A percentile compares a stretch with the other conserved stretches of the same genome.
phyloP scores from a whole-genome alignment of 2,113 vertebrate species.

The Petromus typicus region DNA sequence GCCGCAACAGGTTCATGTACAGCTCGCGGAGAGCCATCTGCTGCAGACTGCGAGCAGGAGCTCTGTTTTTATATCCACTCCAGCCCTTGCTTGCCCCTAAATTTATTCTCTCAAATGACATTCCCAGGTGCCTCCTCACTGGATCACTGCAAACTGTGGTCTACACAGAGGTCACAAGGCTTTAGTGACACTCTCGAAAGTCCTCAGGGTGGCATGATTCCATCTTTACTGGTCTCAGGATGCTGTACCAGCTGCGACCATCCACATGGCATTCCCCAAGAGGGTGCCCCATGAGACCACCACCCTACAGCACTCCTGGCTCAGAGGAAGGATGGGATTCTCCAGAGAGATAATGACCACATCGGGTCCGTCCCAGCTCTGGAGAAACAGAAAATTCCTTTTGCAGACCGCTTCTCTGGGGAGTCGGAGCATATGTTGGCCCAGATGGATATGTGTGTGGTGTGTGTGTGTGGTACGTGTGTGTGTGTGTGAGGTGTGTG shows the following conservation, averaged over 20 bases:
- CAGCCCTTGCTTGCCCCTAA: not conserved
- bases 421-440: fast-evolving
- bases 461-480: no score
- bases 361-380: no score
- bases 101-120: not conserved
- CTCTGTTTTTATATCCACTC: not conserved
- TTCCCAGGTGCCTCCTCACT: not conserved
- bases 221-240: not conserved
- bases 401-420: not conserved
- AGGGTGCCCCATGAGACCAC: not conserved
- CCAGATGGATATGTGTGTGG: no score
- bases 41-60: not conserved
- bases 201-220: not conserved
- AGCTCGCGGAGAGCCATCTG: no score
- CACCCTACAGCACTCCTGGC: not conserved
- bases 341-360: not conserved
- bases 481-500: no score
- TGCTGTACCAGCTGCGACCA: no score
- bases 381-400: not conserved
- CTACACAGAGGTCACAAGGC: not conserved
- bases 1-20: not conserved
- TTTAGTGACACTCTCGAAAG: not conserved
- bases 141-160: not conserved
- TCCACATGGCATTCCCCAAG: not conserved
- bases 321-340: no score